Evolutionary conservation across 2,113 vertebrate species (phyloP).

Genomic region (Megaceryle torquata): DNA sequence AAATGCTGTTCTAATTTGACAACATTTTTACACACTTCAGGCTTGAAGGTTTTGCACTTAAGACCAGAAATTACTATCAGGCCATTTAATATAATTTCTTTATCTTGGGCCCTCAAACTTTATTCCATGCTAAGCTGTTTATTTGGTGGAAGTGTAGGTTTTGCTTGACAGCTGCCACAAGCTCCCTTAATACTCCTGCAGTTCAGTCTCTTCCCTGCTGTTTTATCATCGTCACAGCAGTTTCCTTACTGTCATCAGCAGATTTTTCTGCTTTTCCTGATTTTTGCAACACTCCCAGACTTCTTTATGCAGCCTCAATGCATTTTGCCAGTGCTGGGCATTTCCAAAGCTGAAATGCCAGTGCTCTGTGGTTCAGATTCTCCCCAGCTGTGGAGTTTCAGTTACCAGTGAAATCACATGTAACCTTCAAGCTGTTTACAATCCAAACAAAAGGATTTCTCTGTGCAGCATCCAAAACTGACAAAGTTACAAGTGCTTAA

Average conservation of each 20-base stretch:
- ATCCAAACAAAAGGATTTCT: slow-evolving; percentile 28
- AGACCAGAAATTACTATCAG: not conserved
- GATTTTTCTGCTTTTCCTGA: not conserved
- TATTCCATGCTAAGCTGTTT: not conserved
- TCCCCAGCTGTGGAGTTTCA: not conserved
- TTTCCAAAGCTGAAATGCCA: not conserved
- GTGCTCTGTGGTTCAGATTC: not conserved
- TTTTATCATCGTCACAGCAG: not conserved
- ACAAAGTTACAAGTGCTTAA: not conserved
- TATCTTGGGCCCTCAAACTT: not conserved
- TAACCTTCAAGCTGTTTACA: slow-evolving; percentile 14
- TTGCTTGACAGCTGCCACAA: not conserved
- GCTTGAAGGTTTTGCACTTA: not conserved
- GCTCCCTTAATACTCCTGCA: not conserved
- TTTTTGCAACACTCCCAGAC: not conserved
- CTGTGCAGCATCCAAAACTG: not conserved
- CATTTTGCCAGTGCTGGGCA: not conserved
- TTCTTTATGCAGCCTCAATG: not conserved
- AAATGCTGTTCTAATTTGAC: not conserved
- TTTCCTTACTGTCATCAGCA: not conserved
- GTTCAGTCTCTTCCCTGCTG: not conserved
- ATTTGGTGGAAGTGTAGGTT: not conserved
- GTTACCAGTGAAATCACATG: not conserved
- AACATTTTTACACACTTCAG: not conserved
- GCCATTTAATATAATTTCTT: not conserved